These are phyloP conservation scores for Caenorhabditis becei DNA, from an alignment of 2,888 invertebrate species.

Conservation along the genomic window DNA sequence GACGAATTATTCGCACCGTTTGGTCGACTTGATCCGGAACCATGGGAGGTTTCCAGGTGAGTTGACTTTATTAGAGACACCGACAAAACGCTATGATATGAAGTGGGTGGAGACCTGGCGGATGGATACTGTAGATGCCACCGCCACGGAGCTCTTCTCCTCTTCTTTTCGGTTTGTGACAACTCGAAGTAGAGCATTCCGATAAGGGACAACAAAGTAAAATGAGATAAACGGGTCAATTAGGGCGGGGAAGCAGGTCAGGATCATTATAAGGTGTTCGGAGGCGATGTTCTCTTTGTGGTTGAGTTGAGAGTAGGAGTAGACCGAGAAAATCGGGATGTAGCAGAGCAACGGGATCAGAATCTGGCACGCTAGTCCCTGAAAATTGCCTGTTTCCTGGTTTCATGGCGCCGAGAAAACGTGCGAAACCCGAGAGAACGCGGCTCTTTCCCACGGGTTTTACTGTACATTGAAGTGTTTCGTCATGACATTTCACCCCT, in stretches of 20 bases:
- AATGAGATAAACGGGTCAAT: conserved; percentile 54
- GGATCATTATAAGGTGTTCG: conserved; percentile 51
- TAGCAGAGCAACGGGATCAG: conserved; percentile 54
- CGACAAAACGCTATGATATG: conserved; percentile 7
- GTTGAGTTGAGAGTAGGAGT: conserved; percentile 45
- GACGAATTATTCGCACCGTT: conserved; percentile 59
- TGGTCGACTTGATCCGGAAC: conserved; percentile 57
- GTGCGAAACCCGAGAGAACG: background rate
- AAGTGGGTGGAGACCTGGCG: conserved; percentile 28
- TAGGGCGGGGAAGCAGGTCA: conserved; percentile 47
- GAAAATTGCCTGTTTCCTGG: conserved; percentile 1
- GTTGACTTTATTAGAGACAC: conserved; percentile 23
- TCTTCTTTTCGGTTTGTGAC: conserved; percentile 34
- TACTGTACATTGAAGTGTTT: background rate
- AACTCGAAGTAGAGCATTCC: conserved; percentile 41
- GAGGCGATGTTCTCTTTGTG: conserved; percentile 43
- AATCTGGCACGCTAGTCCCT: conserved; percentile 58
- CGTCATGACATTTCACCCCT: background rate
- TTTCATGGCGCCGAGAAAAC: background rate
- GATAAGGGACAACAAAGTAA: conserved; percentile 54
- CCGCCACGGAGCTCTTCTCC: conserved; percentile 44
- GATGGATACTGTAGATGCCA: conserved; percentile 39
- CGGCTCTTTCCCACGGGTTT: conserved; percentile 4
- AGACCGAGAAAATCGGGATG: conserved; percentile 51
- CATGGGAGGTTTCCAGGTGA: conserved; percentile 61